phyloP scores from a whole-genome alignment of 2,888 invertebrate species.

The Apantesis nais region DNA sequence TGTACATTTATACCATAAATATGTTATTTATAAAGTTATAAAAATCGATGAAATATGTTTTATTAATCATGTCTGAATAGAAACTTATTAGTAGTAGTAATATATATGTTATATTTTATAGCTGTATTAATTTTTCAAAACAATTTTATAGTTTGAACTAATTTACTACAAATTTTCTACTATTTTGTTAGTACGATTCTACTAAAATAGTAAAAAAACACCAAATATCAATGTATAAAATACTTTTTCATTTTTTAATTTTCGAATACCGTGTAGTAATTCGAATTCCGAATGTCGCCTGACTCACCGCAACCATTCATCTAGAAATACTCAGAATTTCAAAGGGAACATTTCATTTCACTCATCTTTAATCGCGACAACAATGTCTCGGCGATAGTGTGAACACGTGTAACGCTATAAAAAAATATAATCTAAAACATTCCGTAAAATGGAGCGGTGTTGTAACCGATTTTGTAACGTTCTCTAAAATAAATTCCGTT shows the following conservation, averaged over 20 bases:
- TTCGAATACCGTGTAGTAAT: constrained; percentile 25
- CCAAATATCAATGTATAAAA: constrained; percentile 9
- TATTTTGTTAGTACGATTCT: neutral
- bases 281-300: constrained; percentile 23
- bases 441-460: constrained; percentile 54
- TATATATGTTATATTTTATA: constrained; percentile 28
- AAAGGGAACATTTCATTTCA: constrained; percentile 44
- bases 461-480: constrained; percentile 52
- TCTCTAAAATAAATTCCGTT: constrained; percentile 46
- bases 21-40: constrained; percentile 38
- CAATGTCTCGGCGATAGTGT: constrained; percentile 53
- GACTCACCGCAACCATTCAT: constrained; percentile 34
- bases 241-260: constrained; percentile 12
- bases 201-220: neutral
- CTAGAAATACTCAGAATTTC: constrained; percentile 31
- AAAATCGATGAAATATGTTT: constrained; percentile 43
- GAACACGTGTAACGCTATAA: constrained; percentile 52
- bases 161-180: neutral
- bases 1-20: constrained; percentile 23
- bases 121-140: constrained; percentile 29
- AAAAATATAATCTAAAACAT: constrained; percentile 48
- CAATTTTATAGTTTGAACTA: neutral
- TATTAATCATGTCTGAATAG: constrained; percentile 35
- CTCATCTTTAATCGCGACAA: constrained; percentile 58
- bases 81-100: constrained; percentile 23